phyloP scores from a whole-genome alignment of 2,888 invertebrate species.

The Dendrolimus pini region DNA sequence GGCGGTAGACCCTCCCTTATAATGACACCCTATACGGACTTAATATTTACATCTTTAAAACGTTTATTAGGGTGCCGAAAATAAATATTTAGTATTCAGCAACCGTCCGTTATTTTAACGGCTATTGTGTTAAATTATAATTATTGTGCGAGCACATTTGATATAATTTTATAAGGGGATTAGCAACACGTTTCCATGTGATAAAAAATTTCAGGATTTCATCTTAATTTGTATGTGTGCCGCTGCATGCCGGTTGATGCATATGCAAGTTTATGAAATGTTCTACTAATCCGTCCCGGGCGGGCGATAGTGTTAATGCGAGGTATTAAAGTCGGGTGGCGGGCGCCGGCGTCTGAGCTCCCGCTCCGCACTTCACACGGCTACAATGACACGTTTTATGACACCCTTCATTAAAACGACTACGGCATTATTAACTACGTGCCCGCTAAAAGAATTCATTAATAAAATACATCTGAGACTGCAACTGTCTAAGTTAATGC shows the following conservation, averaged over 20 bases:
- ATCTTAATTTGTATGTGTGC: neutral
- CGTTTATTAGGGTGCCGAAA: conserved; percentile 2
- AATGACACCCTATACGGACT: conserved; percentile 13
- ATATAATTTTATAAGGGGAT: neutral
- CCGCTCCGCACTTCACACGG: conserved; percentile 9
- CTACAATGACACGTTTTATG: conserved; percentile 56
- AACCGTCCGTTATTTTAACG: conserved; percentile 8
- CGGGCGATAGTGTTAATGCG: conserved; percentile 36
- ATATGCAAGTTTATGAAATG: conserved; percentile 28
- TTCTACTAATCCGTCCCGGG: conserved; percentile 31
- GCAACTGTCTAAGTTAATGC: conserved; percentile 56
- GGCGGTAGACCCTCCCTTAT: conserved; percentile 25
- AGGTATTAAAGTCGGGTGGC: conserved; percentile 28
- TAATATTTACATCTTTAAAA: neutral
- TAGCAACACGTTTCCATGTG: neutral
- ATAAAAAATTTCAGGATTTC: neutral
- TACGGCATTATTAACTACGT: conserved; percentile 57
- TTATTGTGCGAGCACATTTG: neutral
- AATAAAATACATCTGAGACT: conserved; percentile 63
- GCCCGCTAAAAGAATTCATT: conserved; percentile 63
- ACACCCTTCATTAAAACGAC: conserved; percentile 53
- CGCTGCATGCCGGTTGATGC: conserved; percentile 7
- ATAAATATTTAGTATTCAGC: conserved; percentile 10
- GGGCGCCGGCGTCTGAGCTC: conserved; percentile 2
- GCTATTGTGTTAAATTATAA: conserved; percentile 2